Base-by-base conservation (phyloP, 2,797 vertebrate species). In the Lepus townsendii region DNA sequence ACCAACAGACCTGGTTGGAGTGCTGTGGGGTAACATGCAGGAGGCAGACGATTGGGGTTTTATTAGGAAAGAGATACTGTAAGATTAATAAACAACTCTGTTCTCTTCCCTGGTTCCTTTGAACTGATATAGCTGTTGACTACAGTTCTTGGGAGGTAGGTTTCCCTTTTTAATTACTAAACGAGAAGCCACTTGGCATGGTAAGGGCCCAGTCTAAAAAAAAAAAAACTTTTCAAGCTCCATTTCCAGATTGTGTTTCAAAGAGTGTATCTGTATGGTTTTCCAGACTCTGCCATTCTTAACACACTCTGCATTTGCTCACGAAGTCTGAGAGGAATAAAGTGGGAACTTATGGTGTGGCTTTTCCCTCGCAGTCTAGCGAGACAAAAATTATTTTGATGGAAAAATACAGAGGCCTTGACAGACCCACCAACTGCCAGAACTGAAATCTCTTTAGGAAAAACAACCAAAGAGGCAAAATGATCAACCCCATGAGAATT, bases 1-100 rank as follows among this genome's bases (percentile, higher is more conserved):
- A 88, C 95, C 91, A 97, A 97, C 88, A 97, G 69, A 78, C 94
- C 83, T 91, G 86, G 30, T 68, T 88, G 65, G 90, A 96, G 63
- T 78, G 71, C 88, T 92, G 62, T 66, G 83, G 93, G 80, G 93
- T 96, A 93, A 95, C 79, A 82, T 84, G 62, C 60, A 94, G 57
- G 65, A 30, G 77, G 75, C 80, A 63, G 82, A 96, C 80, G 88
- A 92, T 90, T 62, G 92, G 73, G 13, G 13, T 90, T 97, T 96
- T 75, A 94, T 73, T 90, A 91, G 89, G 82, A 91, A 96, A n/a
- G 27, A 80, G 95, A 91, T 95, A 94, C 65, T 68, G 4, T 82
- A 96, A 94, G 97, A 85, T 84, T 3, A 86, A 75, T 76, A 91
- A 84, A 77, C 38, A 97, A 83, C 3, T 50, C 84, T 6, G 0